phyloP scores from a whole-genome alignment of 2,113 vertebrate species.

The Gymnorhina tibicen region DNA sequence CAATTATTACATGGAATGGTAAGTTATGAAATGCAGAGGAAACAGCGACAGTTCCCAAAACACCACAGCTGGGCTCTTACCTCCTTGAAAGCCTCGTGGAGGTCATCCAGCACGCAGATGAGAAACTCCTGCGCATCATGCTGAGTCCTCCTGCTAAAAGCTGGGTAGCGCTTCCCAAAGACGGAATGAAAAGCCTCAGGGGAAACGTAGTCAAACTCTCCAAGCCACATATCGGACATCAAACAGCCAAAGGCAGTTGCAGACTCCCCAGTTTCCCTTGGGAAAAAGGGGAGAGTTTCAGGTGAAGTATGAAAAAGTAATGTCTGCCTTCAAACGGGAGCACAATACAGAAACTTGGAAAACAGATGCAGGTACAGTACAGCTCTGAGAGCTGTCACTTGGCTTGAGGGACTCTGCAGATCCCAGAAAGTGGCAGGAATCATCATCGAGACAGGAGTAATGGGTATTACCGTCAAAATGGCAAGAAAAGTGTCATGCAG shows the following conservation, averaged over 20 bases:
- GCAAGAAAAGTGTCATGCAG: not conserved
- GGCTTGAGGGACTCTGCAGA: not conserved
- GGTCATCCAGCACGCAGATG: conserved; percentile 79
- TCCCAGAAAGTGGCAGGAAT: not conserved
- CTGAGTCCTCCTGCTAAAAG: conserved; percentile 75
- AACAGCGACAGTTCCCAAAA: not conserved
- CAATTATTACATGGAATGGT: not conserved
- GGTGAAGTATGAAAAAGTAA: not conserved
- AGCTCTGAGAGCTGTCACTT: not conserved
- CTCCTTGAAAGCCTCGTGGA: conserved; percentile 81
- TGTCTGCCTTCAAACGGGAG: not conserved
- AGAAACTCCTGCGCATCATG: conserved; percentile 87
- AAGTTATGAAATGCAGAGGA: not conserved
- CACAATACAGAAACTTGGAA: not conserved
- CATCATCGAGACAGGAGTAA: fast-evolving
- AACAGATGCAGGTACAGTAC: fast-evolving
- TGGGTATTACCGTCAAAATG: not conserved
- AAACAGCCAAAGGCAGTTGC: conserved; percentile 73
- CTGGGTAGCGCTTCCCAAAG: conserved; percentile 70
- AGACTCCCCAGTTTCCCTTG: conserved; percentile 58
- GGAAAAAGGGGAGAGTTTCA: not conserved
- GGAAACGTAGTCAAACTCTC: conserved; percentile 68
- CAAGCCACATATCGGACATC: conserved; percentile 81
- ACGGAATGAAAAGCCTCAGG: conserved; percentile 67
- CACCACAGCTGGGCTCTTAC: conserved; percentile 34